Evolutionary conservation across 2,113 vertebrate species (phyloP).

Genomic region (Ornithorhynchus anatinus): DNA sequence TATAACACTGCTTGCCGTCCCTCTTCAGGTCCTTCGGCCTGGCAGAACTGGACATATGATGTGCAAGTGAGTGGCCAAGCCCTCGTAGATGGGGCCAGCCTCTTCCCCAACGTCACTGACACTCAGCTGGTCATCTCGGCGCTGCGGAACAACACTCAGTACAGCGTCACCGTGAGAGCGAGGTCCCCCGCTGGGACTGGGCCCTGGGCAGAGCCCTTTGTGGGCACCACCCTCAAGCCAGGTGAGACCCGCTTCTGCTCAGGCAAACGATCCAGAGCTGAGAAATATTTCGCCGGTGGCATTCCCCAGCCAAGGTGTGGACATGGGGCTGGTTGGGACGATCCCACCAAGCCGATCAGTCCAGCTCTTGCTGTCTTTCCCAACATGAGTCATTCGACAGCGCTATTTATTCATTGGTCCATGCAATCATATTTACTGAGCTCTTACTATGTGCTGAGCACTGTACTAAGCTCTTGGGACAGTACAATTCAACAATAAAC

Average conservation of each 20-base stretch:
- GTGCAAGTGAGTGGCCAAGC: constrained; percentile 61
- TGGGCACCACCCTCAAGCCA: constrained; percentile 70
- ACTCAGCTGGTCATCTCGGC: constrained; percentile 46
- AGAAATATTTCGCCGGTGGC: rapidly evolving
- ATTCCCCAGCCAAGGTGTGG: background rate
- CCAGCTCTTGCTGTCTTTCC: background rate
- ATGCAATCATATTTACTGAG: background rate
- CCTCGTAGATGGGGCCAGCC: background rate
- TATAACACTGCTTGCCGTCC: background rate
- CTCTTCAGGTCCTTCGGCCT: constrained; percentile 68
- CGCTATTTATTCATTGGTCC: background rate
- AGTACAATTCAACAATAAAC: too few relatives aligned
- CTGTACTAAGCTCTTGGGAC: too few relatives aligned
- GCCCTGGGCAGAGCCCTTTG: constrained; percentile 60
- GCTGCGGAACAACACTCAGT: constrained; percentile 50
- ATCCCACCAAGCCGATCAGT: background rate
- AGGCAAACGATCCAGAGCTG: background rate
- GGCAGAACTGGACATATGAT: constrained; percentile 78
- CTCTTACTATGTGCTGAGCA: background rate
- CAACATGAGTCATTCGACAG: background rate
- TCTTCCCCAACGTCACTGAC: constrained; percentile 53
- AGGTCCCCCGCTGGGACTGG: constrained; percentile 70
- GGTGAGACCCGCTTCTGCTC: constrained; percentile 59
- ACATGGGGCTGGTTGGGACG: background rate
- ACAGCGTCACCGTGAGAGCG: constrained; percentile 67